Percentiles rank a stretch among this genome's conserved stretches.
Conservation (phyloP, 2,888 invertebrate genomes). For the Macrosiphum euphorbiae region DNA sequence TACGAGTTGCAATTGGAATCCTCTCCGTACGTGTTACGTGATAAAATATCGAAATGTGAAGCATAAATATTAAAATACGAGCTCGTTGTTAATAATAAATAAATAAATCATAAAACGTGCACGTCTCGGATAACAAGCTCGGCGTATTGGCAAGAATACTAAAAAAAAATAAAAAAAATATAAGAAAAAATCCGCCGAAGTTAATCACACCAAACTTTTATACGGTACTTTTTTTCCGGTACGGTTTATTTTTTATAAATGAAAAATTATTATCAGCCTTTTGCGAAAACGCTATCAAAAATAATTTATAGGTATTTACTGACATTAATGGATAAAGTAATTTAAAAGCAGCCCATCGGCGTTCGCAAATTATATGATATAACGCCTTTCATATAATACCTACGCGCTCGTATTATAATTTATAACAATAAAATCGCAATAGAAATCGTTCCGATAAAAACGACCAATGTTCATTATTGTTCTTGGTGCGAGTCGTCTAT, state of each 20-base stretch:
- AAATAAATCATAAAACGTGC: background rate
- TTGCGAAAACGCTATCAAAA: background rate
- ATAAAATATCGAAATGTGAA: constrained; percentile 5
- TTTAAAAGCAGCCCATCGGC: background rate
- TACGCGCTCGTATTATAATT: background rate
- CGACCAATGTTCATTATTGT: background rate
- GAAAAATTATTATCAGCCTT: constrained; percentile 6
- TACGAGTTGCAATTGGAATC: constrained; percentile 2
- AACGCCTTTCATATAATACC: background rate
- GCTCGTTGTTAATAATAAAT: constrained; percentile 19
- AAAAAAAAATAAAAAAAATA: background rate
- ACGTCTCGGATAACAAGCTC: constrained; percentile 2
- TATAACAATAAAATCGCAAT: background rate
- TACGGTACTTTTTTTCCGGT: background rate
- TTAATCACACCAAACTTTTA: background rate
- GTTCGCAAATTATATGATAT: background rate
- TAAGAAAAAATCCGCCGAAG: background rate
- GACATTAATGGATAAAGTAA: constrained; percentile 7
- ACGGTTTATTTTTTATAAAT: background rate
- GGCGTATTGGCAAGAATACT: constrained; percentile 1
- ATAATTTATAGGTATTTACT: constrained; percentile 5
- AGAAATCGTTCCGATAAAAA: background rate
- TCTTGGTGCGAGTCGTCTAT: background rate
- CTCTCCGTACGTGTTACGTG: background rate
- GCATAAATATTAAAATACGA: constrained; percentile 18